Evolutionary conservation across 2,113 vertebrate genomes (phyloP).

Genomic region (Eleginops maclovinus): DNA sequence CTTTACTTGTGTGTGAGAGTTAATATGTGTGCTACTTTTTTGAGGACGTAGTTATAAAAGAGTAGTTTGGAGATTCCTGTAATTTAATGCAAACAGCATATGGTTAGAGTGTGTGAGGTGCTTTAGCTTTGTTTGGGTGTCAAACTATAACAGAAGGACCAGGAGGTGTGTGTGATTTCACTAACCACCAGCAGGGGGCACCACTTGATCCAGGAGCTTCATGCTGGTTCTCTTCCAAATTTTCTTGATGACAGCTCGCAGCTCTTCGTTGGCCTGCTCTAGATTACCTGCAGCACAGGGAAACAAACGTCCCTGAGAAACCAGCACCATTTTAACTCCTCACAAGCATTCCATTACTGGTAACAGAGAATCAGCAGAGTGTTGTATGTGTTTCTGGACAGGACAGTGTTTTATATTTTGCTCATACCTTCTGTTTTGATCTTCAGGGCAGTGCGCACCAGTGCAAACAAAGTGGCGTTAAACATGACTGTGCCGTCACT

Average conservation of each 20-base stretch:
- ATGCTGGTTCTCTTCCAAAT: conserved; percentile 99
- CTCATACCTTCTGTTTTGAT: conserved; percentile 98
- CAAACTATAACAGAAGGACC: conserved; percentile 16
- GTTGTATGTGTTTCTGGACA: neutral
- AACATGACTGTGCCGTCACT: conserved; percentile 99
- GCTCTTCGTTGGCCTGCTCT: conserved; percentile 98
- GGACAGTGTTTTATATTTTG: neutral
- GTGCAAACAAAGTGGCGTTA: conserved; percentile 96
- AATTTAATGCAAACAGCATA: conserved; percentile 42
- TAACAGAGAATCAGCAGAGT: neutral
- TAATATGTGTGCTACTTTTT: conserved; percentile 1
- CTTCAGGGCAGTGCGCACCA: conserved; percentile 97
- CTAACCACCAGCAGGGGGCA: conserved; percentile 99
- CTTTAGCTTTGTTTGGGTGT: conserved; percentile 26
- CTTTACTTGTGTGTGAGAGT: conserved; percentile 18
- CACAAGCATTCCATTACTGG: neutral
- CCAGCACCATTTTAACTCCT: conserved; percentile 27
- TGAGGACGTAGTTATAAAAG: neutral
- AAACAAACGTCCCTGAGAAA: conserved; percentile 40
- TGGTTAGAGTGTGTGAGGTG: conserved; percentile 27
- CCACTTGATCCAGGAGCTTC: conserved; percentile 99
- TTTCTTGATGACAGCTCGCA: conserved; percentile 98
- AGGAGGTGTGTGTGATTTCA: conserved; percentile 59
- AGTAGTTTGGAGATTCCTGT: conserved; percentile 21
- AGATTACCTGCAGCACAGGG: conserved; percentile 89